phyloP scores from a whole-genome alignment of 2,797 vertebrate species.

The Melanotaenia trifasciata region DNA sequence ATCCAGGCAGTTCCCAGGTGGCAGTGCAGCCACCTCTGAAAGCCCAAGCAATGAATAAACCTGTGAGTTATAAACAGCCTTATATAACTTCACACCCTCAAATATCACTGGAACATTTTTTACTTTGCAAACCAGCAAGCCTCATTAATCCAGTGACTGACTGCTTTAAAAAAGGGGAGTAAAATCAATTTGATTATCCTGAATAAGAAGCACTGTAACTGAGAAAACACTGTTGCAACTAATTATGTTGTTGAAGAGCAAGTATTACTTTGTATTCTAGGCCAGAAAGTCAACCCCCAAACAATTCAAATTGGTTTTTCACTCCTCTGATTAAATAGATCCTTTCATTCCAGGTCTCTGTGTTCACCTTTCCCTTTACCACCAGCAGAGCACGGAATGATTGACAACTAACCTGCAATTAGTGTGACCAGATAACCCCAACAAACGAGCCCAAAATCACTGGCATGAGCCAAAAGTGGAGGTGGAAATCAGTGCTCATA shows the following conservation, averaged over 20 bases:
- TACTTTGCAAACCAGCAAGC: conserved; percentile 50
- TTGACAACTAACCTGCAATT: conserved; percentile 75
- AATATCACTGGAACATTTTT: conserved; percentile 62
- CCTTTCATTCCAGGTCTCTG: conserved; percentile 49
- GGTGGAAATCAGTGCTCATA: conserved; percentile 24
- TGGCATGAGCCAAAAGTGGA: conserved; percentile 43
- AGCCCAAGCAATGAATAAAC: conserved; percentile 63
- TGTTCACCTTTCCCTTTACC: conserved; percentile 47
- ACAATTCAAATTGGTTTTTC: conserved; percentile 29
- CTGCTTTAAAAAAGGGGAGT: conserved; percentile 4
- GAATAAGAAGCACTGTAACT: not conserved
- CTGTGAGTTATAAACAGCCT: conserved; percentile 67
- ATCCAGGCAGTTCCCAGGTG: conserved; percentile 57
- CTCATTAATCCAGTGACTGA: conserved; percentile 64
- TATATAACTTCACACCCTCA: conserved; percentile 74
- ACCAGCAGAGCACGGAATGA: conserved; percentile 59
- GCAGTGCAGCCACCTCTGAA: conserved; percentile 57
- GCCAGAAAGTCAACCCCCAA: conserved; percentile 20
- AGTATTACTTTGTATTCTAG: conserved; percentile 1
- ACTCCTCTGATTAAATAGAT: conserved; percentile 54
- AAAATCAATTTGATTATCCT: conserved; percentile 31
- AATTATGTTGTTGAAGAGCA: conserved; percentile 7
- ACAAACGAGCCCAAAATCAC: conserved; percentile 74
- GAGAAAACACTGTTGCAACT: not conserved
- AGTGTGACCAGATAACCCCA: conserved; percentile 72